phyloP scores from a whole-genome alignment of 2,113 vertebrate genomes.

The Hemiprocne comata region DNA sequence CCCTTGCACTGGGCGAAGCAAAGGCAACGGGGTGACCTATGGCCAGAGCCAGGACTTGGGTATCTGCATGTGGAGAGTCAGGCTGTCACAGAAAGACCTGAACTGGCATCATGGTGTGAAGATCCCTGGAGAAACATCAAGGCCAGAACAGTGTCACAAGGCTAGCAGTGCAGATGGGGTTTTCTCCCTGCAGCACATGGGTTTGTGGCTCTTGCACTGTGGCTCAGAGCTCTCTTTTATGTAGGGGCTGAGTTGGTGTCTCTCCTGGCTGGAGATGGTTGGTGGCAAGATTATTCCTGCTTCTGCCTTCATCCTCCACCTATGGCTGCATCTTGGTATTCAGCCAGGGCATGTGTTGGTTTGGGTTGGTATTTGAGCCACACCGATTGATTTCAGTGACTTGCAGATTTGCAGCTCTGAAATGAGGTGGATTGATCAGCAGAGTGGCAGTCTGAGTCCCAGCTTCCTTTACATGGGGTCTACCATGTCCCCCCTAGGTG shows the following conservation, averaged over 20 bases:
- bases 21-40: fast-evolving
- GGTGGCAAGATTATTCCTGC: background rate
- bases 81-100: background rate
- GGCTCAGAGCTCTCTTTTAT: background rate
- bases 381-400: background rate
- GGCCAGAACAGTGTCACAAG: background rate
- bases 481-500: background rate
- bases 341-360: background rate
- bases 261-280: background rate
- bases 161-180: background rate
- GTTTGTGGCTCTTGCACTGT: background rate
- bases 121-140: background rate
- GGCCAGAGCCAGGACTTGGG: background rate
- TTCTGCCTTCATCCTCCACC: background rate
- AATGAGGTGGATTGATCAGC: background rate
- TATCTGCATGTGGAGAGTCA: background rate
- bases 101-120: background rate
- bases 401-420: background rate
- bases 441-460: background rate
- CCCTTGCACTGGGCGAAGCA: background rate
- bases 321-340: background rate
- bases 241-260: background rate
- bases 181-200: fast-evolving
- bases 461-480: background rate
- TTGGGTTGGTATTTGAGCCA: background rate